Conservation (phyloP, 2,113 vertebrate genomes). For the Hyperopisus bebe region DNA sequence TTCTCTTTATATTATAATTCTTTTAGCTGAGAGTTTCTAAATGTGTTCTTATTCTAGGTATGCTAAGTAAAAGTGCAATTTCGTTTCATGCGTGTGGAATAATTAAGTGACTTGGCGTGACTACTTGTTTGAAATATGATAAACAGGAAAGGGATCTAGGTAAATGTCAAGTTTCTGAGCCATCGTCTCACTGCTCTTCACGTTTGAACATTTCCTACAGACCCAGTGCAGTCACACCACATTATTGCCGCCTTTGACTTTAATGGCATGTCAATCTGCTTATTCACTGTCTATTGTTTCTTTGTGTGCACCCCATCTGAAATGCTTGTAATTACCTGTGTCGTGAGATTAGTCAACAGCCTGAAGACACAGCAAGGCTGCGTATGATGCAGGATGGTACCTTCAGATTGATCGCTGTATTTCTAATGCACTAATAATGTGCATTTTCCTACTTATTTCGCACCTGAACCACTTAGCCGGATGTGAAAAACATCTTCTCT, state of each 20-base stretch:
- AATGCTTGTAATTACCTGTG: background rate
- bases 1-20: background rate
- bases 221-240: background rate
- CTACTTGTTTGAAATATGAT: background rate
- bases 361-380: background rate
- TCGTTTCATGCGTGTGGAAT: background rate
- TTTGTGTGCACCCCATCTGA: background rate
- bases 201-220: too few species aligned
- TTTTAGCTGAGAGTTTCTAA: background rate
- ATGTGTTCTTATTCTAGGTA: background rate
- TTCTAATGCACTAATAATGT: background rate
- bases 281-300: background rate
- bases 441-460: background rate
- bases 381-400: background rate
- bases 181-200: background rate
- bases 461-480: background rate
- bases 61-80: background rate
- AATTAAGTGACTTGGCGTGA: background rate
- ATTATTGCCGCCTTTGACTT: background rate
- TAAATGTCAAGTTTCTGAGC: background rate
- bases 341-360: background rate
- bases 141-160: background rate
- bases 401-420: background rate
- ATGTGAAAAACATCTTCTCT: background rate
- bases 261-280: background rate